A percentile compares a stretch with the other conserved stretches of the same genome.
These are phyloP conservation scores for Ichneumoninae sp. DNA, from an alignment of 2,888 invertebrate genomes.

Conservation along the genomic window DNA sequence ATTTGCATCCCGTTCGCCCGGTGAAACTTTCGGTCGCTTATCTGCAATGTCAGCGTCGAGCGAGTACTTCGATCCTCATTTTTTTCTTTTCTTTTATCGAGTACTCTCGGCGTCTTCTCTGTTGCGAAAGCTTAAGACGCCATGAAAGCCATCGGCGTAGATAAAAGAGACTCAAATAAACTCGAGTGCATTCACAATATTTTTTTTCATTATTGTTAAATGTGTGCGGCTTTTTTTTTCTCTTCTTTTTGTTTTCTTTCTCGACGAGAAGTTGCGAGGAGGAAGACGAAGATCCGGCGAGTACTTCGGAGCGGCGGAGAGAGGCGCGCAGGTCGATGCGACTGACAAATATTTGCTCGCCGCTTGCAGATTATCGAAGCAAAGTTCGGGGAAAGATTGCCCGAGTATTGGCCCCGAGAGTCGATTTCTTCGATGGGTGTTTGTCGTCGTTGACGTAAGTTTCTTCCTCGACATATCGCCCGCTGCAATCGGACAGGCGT, in stretches of 20 bases:
- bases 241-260: slow-evolving; percentile 14
- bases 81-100: slow-evolving; percentile 17
- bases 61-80: not conserved
- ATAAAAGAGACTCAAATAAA: slow-evolving; percentile 36
- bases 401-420: slow-evolving; percentile 17
- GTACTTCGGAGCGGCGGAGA: not conserved
- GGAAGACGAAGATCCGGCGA: slow-evolving; percentile 1
- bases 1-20: slow-evolving; percentile 33
- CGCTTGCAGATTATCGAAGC: slow-evolving; percentile 43
- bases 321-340: slow-evolving; percentile 37
- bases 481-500: not conserved
- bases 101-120: not conserved
- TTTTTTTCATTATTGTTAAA: slow-evolving; percentile 19
- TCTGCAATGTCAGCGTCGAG: slow-evolving; percentile 16
- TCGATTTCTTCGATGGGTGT: slow-evolving; percentile 41
- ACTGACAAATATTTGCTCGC: slow-evolving; percentile 53
- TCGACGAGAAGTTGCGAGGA: slow-evolving; percentile 18
- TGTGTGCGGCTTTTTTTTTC: not conserved
- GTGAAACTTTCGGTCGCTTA: slow-evolving; percentile 27
- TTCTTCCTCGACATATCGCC: not conserved
- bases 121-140: slow-evolving; percentile 3
- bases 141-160: slow-evolving; percentile 5
- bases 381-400: slow-evolving; percentile 49
- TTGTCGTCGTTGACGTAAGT: slow-evolving; percentile 40
- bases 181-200: slow-evolving; percentile 41